Base-by-base conservation (phyloP, 64 coral and sea anemone species). In the Catalaphyllia jardinei region DNA sequence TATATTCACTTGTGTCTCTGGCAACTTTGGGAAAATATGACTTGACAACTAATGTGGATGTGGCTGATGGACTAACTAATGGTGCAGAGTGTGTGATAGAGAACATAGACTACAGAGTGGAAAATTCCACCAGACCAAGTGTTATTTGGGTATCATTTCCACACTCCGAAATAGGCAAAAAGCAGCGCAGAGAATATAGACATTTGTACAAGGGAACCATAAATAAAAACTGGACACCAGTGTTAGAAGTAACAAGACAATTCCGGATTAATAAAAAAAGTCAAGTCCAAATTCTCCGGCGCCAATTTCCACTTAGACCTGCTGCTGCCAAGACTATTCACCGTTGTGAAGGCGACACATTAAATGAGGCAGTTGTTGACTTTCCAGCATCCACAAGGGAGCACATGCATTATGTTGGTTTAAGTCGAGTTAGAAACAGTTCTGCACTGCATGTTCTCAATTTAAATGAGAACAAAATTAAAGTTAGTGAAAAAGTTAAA, bases 91-190 rank as follows among this genome's bases (percentile, higher is more conserved):
- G 80, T 62, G 59, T 65, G 19, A 84, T 86, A 69, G 29, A 86
- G 55, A 86, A 71, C 16, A 86, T 86, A 86, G 83, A 86, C 31
- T 86, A 86, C 31, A 67, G 83, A 71, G 67, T 71, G 10, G 30
- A 25, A 8, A 25, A 67, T 24, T 86, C 42, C 42, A 46, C 7
- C 42, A 46, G 42, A 46, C 42, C 42, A 46, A 46, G 42, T 46
- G 7, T 46, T 46, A 46, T 46, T 46, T 46, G 83, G 63, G 83
- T 86, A 67, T 86, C 62, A 38, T 86, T 86, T 71, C 62, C 83
- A 86, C 28, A 86, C 18, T 3, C 31, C 30, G 24, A 67, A 15
- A 86, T 86, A 20, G 83, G 83, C 38, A 67, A n/a, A 29, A 67
- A 86, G 22, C 62, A 86, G 7, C 60, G 83, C 27, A 86, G 65